Evolutionary conservation across 1,140 invertebrate species (phyloP), one percentile per base, ranked within the genome.

Genomic region (Zaprionus lachaisei): DNA sequence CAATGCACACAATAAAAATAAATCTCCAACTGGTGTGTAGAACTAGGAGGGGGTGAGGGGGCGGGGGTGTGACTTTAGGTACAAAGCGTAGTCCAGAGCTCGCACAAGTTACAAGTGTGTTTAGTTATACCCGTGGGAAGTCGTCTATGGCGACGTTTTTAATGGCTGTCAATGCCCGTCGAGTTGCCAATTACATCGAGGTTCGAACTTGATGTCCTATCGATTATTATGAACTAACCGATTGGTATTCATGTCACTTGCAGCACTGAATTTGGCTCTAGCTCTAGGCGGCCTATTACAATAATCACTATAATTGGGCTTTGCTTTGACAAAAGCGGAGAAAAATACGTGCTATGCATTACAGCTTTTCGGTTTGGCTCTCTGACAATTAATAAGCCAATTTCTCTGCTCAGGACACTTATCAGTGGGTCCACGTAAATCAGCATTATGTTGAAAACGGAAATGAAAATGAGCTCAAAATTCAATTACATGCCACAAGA

Each of bases 1-100:
- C 86, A 90, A 89, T 90, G 79, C 81, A 69, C 85, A 90, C 84
- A 89, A 89, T 89, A 90, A 89, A 89, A 89, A 89, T 89, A 89
- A 89, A 89, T 89, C 84, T 89, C 60, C 54, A 76, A 66, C 63
- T 68, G 68, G 51, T 63, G 22, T 38, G 44, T 11, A 5, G 26
- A 24, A 9, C 4, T 7, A 9, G 2, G 9, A 51, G 26, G 5
- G n/a, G 12, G 34, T 17, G 14, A 20, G 54, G 22, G 17, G 20
- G 20, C 38, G 22, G 15, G 20, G 20, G 24, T 37, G 26, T 6
- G 26, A 57, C 20, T 24, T 51, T 14, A 51, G 47, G 17, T 51
- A 51, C 47, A 51, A 24, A 51, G 47, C 11, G 11, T 51, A 12
- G 11, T 51, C 47, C 14, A 24, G 17, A 22, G 60, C 61, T 67